A percentile compares a stretch with the other conserved stretches of the same genome.
These are phyloP conservation scores for Drosophila suzukii DNA, from an alignment of 1,140 invertebrate genomes.

Conservation along the genomic window DNA sequence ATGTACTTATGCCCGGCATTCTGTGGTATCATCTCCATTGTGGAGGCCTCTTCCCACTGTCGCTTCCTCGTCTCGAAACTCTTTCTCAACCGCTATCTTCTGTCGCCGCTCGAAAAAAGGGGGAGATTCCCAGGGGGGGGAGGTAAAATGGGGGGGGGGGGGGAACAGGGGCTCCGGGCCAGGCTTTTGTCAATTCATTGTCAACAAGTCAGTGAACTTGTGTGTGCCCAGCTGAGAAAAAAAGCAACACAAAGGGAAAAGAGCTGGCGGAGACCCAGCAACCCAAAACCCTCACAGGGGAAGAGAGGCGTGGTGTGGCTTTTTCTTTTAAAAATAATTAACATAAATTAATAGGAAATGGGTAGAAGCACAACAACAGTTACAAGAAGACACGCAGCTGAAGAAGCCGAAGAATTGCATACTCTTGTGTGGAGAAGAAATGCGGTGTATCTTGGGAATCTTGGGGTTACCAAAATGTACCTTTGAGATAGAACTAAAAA, in stretches of 20 bases:
- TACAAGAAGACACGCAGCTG: slow-evolving; percentile 20
- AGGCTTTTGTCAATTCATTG: slow-evolving; percentile 79
- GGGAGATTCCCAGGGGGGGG: slow-evolving; percentile 19
- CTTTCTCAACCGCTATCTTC: slow-evolving; percentile 26
- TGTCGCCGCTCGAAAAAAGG: slow-evolving; percentile 5
- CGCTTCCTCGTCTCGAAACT: slow-evolving; percentile 11
- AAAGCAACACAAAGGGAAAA: slow-evolving; percentile 19
- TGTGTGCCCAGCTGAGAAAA: slow-evolving; percentile 52
- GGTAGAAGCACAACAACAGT: slow-evolving; percentile 67
- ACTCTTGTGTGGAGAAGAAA: neutral
- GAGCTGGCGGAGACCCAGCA: slow-evolving; percentile 33
- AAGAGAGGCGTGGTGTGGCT: slow-evolving; percentile 54
- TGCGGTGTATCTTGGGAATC: neutral
- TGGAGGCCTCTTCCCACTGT: slow-evolving; percentile 35
- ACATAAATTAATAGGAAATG: slow-evolving; percentile 82
- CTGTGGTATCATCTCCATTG: slow-evolving; percentile 69
- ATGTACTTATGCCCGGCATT: slow-evolving; percentile 50
- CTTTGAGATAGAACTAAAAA: too few relatives aligned
- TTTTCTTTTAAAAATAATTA: slow-evolving; percentile 80
- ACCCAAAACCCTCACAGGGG: slow-evolving; percentile 26
- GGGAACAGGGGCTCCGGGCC: slow-evolving; percentile 13
- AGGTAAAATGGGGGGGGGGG: slow-evolving; percentile 2
- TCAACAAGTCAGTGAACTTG: slow-evolving; percentile 81
- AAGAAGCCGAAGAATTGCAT: slow-evolving; percentile 12
- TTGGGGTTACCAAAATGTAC: too few relatives aligned